phyloP scores from a whole-genome alignment of 2,113 vertebrate species.

The Pollimyrus isidori region DNA sequence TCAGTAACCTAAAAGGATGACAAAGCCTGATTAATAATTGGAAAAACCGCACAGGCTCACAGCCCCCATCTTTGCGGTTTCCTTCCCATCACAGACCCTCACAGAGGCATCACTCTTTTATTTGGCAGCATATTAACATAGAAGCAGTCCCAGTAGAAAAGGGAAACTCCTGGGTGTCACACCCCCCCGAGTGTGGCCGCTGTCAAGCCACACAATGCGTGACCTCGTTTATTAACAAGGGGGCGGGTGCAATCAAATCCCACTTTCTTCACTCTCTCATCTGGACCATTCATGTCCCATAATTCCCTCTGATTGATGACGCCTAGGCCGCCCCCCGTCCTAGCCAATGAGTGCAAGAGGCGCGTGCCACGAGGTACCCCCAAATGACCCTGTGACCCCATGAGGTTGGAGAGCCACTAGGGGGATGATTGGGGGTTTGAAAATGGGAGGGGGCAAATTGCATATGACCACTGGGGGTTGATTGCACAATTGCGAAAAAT shows the following conservation, averaged over 20 bases:
- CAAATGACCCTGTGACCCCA: neutral
- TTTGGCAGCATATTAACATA: neutral
- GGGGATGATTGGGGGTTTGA: neutral
- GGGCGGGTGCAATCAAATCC: neutral
- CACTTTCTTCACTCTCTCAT: neutral
- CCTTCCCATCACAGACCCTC: neutral
- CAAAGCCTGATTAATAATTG: neutral
- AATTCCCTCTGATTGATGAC: neutral
- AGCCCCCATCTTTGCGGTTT: neutral
- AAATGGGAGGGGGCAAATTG: neutral
- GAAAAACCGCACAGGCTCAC: neutral
- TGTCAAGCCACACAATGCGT: neutral
- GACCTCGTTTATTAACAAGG: neutral
- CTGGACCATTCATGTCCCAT: neutral
- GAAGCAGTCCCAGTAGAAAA: neutral
- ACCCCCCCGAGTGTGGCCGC: conserved; percentile 8
- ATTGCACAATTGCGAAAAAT: neutral
- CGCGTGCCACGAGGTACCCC: neutral
- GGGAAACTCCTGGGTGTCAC: neutral
- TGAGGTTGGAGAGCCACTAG: neutral
- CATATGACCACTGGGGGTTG: neutral
- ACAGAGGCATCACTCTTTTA: neutral
- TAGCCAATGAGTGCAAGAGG: neutral
- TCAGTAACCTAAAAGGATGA: neutral
- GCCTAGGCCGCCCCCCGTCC: neutral